Base-by-base conservation (phyloP, 1,140 invertebrate species). In the Pogonus chalceus region DNA sequence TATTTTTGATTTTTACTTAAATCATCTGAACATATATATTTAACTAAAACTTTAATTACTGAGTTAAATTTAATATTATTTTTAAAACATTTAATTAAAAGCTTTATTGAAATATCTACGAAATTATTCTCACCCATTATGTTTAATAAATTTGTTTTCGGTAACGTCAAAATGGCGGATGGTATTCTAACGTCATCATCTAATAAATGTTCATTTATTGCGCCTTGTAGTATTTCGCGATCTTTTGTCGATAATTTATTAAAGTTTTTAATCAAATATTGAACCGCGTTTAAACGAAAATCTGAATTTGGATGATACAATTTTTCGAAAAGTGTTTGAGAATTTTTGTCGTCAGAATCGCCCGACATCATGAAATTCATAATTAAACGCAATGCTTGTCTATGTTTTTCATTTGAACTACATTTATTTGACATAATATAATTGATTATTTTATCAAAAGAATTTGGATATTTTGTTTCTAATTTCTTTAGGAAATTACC, bases 381-480 rank as follows among this genome's bases (percentile, higher is more conserved):
- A 1, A 59, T 58, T 7, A 4, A 54, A 24, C 16, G 60, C 64
- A 0, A 64, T 58, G 0, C 62, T 22, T 14, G 56, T 20, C 3
- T 65, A 56, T 2, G 46, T 16, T n/a, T 9, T 51, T 57, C 0
- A 46, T 54, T 52, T 60, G 54, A 61, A 70, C 70, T 0, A 71
- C 20, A 2, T 61, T 62, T 39, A n/a, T n/a, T n/a, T 69, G 67
- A 2, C 72, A 58, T 56, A 65, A 72, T 0, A 12, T n/a, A 20
- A 2, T 21, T 24, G 10, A 81, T 68, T 51, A 77, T 71, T 46
- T 74, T 68, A 59, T 89, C 85, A 61, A 87, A 88, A 21, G 71
- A 74, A 14, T 71, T 67, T 0, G 86, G 81, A 67, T 87, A 87
- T 49, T 78, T 76, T 48, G 61, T 70, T 65, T 87, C 84, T 1